Evolutionary conservation across 2,888 invertebrate species (phyloP).

Genomic region (Acanthosepion esculentum): DNA sequence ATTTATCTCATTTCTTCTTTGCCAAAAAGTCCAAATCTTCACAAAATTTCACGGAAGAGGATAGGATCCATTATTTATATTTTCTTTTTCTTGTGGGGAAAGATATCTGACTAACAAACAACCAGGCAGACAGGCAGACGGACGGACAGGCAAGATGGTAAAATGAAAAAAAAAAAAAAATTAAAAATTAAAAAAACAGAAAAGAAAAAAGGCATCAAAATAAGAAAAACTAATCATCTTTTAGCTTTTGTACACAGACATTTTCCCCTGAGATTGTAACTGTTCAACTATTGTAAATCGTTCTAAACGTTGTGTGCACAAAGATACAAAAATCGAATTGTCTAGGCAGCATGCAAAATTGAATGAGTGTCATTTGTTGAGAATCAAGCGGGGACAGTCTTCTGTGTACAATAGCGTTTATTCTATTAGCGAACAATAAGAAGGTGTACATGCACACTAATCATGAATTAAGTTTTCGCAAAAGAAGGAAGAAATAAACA

Average conservation of each 20-base stretch:
- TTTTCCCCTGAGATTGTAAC: neutral
- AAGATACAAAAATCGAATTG: constrained; percentile 9
- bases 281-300: neutral
- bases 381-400: constrained; percentile 6
- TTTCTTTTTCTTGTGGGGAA: too few relatives aligned
- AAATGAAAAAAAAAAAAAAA: neutral
- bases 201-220: neutral
- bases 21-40: too few relatives aligned
- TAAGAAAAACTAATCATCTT: neutral
- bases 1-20: too few relatives aligned
- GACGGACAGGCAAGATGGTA: too few relatives aligned
- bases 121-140: too few relatives aligned
- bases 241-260: neutral
- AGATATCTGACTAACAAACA: too few relatives aligned
- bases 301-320: neutral
- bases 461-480: constrained; percentile 5
- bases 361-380: neutral
- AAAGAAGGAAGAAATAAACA: neutral
- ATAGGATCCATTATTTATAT: too few relatives aligned
- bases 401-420: constrained; percentile 33
- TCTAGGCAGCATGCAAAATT: constrained; percentile 8
- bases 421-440: constrained; percentile 33
- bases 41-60: too few relatives aligned
- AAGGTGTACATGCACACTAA: constrained; percentile 21
- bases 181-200: neutral